Evolutionary conservation across 2,797 vertebrate genomes (phyloP), one percentile per base, ranked within the genome.

Genomic region (Onychomys arenicola): DNA sequence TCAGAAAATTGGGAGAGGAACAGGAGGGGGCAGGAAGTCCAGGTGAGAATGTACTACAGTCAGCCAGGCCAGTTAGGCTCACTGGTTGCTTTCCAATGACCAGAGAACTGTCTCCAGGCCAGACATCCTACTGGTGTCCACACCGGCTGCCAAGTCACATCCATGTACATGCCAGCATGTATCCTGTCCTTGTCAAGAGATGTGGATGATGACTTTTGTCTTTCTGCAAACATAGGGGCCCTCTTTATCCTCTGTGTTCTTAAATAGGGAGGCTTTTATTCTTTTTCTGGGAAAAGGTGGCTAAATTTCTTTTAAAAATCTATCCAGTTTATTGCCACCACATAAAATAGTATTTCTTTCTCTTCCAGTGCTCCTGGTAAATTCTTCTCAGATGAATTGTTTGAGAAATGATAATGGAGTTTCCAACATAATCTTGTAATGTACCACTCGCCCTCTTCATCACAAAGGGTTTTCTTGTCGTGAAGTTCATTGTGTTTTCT

Each of bases 91-190:
- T 94, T 86, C 52, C 29, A 49, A 63, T 81, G 75, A 46, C 59
- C 63, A 34, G 12, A 21, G 37, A 69, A 40, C n/a, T 78, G 78
- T 86, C 63, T 83, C 73, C 49, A 83, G 71, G 29, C 59, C n/a
- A 90, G 75, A 21, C 32, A 71, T 87, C 86, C 85, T 78, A 75
- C 69, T 37, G 19, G 67, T 63, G 46, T 92, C 55, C 55, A 10
- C 29, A 10, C 59, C 89, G 77, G 71, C 84, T 82, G 90, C 87
- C 94, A 91, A 67, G 69, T 89, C 86, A 87, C 86, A 90, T 92
- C 83, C 61, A 52, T n/a, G 37, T 46, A 27, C 43, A 76, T 69
- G 76, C 57, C 27, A 43, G 1, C 71, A 86, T 76, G 43, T 61
- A 84, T 71, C 65, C 84, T 90, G 91, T 34, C 40, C 82, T 89